These are phyloP conservation scores for Chloebia gouldiae DNA, from an alignment of 2,113 vertebrate species.

Conservation along the genomic window DNA sequence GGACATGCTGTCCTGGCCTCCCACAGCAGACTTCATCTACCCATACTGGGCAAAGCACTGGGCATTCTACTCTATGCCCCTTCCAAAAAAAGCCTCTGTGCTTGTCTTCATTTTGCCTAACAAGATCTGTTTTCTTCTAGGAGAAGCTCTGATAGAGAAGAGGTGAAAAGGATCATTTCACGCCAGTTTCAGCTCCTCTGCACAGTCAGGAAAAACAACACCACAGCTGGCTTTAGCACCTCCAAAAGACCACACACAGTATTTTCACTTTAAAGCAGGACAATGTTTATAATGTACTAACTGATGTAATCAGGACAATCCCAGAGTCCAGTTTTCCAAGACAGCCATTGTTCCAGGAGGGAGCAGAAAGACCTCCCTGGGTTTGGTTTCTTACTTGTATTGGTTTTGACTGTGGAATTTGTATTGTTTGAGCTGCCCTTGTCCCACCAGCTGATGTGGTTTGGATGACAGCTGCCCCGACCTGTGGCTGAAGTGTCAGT, in stretches of 20 bases:
- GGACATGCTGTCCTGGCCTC: neutral
- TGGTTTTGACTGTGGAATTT: slow-evolving; percentile 35
- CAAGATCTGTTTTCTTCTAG: slow-evolving; percentile 43
- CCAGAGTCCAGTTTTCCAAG: slow-evolving; percentile 26
- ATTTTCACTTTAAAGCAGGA: slow-evolving; percentile 67
- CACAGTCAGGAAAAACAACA: neutral
- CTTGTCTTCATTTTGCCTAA: neutral
- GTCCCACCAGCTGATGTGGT: neutral
- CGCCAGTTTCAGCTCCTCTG: slow-evolving; percentile 13
- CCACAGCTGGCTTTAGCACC: slow-evolving; percentile 39
- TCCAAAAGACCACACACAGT: slow-evolving; percentile 59
- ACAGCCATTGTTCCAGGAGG: slow-evolving; percentile 12
- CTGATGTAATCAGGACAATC: slow-evolving; percentile 52
- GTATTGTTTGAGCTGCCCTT: slow-evolving; percentile 15
- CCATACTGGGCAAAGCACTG: neutral
- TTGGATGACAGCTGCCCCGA: neutral
- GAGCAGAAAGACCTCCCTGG: slow-evolving; percentile 11
- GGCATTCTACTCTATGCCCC: neutral
- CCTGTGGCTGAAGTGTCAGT: neutral
- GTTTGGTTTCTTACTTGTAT: slow-evolving; percentile 46
- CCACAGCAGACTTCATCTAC: neutral
- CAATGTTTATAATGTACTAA: slow-evolving; percentile 61
- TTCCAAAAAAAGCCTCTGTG: neutral
- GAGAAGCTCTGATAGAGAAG: slow-evolving; percentile 78
- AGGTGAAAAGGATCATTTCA: slow-evolving; percentile 32